Percentiles rank a stretch among this genome's conserved stretches.
phyloP scores from a whole-genome alignment of 2,888 invertebrate species.

The Lapara coniferarum region DNA sequence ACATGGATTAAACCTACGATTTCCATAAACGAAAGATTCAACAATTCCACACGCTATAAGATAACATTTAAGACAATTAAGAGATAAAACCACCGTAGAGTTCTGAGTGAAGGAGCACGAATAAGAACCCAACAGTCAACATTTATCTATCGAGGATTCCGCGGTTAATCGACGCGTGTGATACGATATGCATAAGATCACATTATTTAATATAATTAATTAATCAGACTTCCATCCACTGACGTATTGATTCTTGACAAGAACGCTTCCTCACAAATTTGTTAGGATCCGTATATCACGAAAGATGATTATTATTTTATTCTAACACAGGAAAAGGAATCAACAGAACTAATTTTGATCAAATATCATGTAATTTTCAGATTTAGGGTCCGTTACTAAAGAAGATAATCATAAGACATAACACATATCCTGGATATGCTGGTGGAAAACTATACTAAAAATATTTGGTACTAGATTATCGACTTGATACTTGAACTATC shows the following conservation, averaged over 20 bases:
- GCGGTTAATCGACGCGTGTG: constrained; percentile 62
- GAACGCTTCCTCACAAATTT: background rate
- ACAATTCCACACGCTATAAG: background rate
- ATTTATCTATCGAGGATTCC: constrained; percentile 40
- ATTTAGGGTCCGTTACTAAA: no score
- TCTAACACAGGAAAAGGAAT: no score
- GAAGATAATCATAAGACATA: no score
- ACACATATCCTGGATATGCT: no score
- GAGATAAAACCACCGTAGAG: constrained; percentile 9
- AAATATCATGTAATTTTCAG: no score
- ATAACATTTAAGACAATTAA: constrained; percentile 11
- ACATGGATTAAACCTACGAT: background rate
- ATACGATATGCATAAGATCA: constrained; percentile 79
- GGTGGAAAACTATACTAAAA: no score
- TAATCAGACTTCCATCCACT: constrained; percentile 56
- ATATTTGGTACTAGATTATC: no score
- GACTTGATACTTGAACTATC: no score
- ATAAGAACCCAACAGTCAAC: constrained; percentile 37
- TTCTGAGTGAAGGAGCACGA: constrained; percentile 30
- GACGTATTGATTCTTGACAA: constrained; percentile 29
- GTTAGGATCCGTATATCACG: background rate
- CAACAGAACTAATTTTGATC: no score
- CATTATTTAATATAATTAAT: constrained; percentile 81
- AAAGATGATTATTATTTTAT: background rate
- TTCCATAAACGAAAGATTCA: background rate